Conservation (phyloP, 2,797 vertebrate species). For the Acanthurus lineatus region DNA sequence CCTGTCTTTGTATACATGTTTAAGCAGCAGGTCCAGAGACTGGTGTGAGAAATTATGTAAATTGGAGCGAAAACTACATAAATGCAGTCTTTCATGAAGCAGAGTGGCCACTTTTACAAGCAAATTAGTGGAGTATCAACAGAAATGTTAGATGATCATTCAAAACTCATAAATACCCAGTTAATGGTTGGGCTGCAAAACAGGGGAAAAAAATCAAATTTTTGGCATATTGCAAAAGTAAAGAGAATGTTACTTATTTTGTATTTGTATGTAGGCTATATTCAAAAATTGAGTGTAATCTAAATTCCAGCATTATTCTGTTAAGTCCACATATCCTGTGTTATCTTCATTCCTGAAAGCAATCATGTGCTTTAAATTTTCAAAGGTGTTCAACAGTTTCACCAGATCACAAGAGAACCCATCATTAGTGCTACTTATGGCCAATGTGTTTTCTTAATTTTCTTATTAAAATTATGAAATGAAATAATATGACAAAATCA, state of each 20-base stretch:
- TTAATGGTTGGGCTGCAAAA: neutral
- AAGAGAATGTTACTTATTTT: neutral
- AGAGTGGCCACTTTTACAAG: constrained; percentile 30
- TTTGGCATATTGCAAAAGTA: constrained; percentile 6
- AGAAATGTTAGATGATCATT: constrained; percentile 22
- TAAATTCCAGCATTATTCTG: neutral
- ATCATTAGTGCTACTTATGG: neutral
- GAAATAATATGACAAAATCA: neutral
- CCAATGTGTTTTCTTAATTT: too few relatives aligned
- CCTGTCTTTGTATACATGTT: constrained; percentile 34
- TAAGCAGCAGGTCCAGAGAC: constrained; percentile 15
- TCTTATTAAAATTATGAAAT: too few relatives aligned
- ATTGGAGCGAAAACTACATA: constrained; percentile 27
- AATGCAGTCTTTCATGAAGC: constrained; percentile 24
- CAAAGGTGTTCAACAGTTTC: neutral
- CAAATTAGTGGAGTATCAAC: constrained; percentile 13
- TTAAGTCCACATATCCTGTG: neutral
- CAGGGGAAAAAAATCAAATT: neutral
- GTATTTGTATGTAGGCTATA: constrained; percentile 1
- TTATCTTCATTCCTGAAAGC: neutral
- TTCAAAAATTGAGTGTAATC: neutral
- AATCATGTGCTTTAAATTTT: neutral
- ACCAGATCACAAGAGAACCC: neutral
- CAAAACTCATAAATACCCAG: neutral
- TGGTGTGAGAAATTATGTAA: constrained; percentile 39